phyloP scores from a whole-genome alignment of 1,140 invertebrate species.

The Caerostris darwini region DNA sequence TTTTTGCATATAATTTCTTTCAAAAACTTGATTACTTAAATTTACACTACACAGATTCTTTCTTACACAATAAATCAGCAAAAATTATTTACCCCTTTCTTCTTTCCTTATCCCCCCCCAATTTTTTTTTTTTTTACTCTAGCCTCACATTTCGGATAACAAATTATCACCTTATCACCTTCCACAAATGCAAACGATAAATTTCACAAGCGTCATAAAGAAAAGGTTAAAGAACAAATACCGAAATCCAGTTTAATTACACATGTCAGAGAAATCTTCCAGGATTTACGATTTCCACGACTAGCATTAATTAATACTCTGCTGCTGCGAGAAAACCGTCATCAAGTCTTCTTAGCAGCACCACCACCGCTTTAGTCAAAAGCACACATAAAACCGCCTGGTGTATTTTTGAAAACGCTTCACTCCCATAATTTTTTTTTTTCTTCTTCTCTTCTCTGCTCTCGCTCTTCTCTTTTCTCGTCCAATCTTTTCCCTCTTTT shows the following conservation, averaged over 20 bases:
- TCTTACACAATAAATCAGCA: no score
- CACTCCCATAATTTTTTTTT: conserved; percentile 12
- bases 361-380: conserved; percentile 27
- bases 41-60: no score
- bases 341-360: conserved; percentile 25
- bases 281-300: conserved; percentile 40
- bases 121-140: not conserved
- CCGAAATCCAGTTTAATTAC: conserved; percentile 44
- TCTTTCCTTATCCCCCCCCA: no score
- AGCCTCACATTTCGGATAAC: not conserved
- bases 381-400: conserved; percentile 31
- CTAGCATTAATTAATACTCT: conserved; percentile 47
- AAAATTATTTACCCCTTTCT: no score
- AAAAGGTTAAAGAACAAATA: conserved; percentile 52
- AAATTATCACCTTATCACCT: conserved; percentile 32
- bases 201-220: conserved; percentile 18
- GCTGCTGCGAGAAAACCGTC: not conserved
- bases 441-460: not conserved
- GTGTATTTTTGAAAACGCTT: conserved; percentile 42
- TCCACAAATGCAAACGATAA: not conserved
- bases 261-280: conserved; percentile 48
- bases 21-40: no score
- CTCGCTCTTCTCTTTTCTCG: no score
- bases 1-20: no score
- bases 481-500: not conserved